Evolutionary conservation across 2,113 vertebrate genomes (phyloP).

Genomic region (Phoxinus phoxinus): DNA sequence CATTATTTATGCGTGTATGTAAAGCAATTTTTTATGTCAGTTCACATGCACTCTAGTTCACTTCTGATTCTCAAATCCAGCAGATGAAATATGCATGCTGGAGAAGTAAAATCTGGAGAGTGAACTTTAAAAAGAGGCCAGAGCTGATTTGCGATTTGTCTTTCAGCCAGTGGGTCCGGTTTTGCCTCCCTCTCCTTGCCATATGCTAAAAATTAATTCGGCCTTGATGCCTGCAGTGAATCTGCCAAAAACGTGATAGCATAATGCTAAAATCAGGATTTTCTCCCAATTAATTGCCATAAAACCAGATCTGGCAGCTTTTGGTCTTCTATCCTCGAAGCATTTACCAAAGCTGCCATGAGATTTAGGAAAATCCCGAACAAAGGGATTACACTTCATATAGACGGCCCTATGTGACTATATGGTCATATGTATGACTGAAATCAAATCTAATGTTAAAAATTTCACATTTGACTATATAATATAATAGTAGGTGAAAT

Average conservation of each 20-base stretch:
- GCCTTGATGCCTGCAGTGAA: background rate
- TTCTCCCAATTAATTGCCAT: background rate
- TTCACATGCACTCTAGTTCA: background rate
- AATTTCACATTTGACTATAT: slow-evolving; percentile 1
- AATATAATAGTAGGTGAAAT: background rate
- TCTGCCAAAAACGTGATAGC: background rate
- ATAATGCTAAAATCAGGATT: background rate
- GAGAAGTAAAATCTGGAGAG: background rate
- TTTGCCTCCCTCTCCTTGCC: slow-evolving; percentile 1
- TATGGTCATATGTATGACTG: background rate
- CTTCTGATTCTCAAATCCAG: background rate
- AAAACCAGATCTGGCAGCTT: slow-evolving; percentile 22
- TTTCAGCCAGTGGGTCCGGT: background rate
- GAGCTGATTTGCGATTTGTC: slow-evolving; percentile 8
- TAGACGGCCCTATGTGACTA: background rate
- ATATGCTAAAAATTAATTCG: slow-evolving; percentile 30
- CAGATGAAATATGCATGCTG: background rate
- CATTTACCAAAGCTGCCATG: background rate
- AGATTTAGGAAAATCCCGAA: slow-evolving; percentile 12
- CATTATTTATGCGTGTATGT: background rate
- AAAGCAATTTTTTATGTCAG: background rate
- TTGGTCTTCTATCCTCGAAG: background rate
- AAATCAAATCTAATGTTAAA: background rate
- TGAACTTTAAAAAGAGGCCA: slow-evolving; percentile 15
- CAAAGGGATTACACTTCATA: slow-evolving; percentile 1